Conservation (phyloP, 2,113 vertebrate genomes). For the Callocephalon fimbriatum region DNA sequence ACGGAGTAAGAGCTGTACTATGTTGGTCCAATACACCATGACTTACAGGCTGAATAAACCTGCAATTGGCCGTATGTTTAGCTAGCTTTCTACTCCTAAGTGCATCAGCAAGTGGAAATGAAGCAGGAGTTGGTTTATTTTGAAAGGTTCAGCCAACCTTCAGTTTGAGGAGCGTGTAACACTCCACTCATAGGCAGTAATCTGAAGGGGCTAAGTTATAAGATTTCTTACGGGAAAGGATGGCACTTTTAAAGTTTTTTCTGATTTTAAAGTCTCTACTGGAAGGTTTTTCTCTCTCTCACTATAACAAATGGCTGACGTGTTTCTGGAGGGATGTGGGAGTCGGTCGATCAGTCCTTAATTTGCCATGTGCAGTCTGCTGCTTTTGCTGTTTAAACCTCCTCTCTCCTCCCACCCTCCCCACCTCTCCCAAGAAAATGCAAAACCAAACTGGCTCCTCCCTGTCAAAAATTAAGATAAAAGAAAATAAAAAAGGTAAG, state of each 20-base stretch:
- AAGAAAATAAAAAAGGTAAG: background rate
- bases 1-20: background rate
- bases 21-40: background rate
- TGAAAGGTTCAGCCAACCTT: background rate
- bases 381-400: background rate
- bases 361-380: slow-evolving; percentile 22
- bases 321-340: slow-evolving; percentile 11
- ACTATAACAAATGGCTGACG: background rate
- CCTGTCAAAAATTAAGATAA: background rate
- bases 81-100: background rate
- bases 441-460: background rate
- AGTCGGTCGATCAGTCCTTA: background rate
- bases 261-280: background rate
- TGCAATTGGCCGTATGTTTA: slow-evolving; percentile 14
- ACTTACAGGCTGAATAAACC: slow-evolving; percentile 33
- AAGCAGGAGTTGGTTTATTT: slow-evolving; percentile 25
- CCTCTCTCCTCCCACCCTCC: background rate
- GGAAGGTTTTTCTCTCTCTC: slow-evolving; percentile 35
- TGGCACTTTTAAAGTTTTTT: background rate
- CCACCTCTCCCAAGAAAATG: background rate
- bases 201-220: background rate
- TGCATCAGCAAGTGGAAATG: background rate
- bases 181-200: background rate
- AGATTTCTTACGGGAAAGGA: background rate
- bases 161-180: background rate